These are phyloP conservation scores for Rhamphomyia laevipes DNA, from an alignment of 2,888 invertebrate species.

Conservation along the genomic window DNA sequence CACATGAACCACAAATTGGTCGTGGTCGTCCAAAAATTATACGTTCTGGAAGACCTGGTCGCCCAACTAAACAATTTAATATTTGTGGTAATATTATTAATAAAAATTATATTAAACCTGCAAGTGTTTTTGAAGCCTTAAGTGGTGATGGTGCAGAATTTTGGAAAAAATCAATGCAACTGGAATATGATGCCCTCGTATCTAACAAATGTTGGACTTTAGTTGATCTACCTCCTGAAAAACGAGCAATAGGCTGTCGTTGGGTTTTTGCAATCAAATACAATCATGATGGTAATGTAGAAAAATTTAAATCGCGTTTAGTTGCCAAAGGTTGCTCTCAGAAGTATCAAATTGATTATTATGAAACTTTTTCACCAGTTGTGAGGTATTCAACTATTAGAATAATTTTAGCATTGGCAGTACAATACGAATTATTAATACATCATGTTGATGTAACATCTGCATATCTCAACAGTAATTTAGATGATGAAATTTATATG, in stretches of 20 bases:
- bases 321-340: conserved; percentile 16
- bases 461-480: conserved; percentile 14
- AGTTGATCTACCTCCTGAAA: conserved; percentile 10
- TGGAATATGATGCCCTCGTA: conserved; percentile 14
- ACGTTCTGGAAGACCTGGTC: conserved; percentile 12
- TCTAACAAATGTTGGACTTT: conserved; percentile 13
- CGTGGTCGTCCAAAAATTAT: conserved; percentile 12
- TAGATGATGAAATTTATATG: conserved; percentile 16
- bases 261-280: conserved; percentile 15
- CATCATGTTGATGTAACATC: conserved; percentile 17
- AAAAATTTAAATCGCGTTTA: conserved; percentile 12
- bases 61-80: conserved; percentile 13
- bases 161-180: conserved; percentile 12
- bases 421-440: no score
- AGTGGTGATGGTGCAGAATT: background rate
- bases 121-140: background rate
- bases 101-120: background rate
- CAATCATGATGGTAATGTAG: conserved; percentile 10
- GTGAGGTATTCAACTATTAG: no score
- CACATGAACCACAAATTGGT: conserved; percentile 7
- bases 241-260: conserved; percentile 13
- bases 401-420: no score
- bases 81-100: background rate
- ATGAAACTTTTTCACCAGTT: no score
- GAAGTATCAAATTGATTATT: no score